Evolutionary conservation across 2,113 vertebrate species (phyloP).

Genomic region (Stegostoma tigrinum): DNA sequence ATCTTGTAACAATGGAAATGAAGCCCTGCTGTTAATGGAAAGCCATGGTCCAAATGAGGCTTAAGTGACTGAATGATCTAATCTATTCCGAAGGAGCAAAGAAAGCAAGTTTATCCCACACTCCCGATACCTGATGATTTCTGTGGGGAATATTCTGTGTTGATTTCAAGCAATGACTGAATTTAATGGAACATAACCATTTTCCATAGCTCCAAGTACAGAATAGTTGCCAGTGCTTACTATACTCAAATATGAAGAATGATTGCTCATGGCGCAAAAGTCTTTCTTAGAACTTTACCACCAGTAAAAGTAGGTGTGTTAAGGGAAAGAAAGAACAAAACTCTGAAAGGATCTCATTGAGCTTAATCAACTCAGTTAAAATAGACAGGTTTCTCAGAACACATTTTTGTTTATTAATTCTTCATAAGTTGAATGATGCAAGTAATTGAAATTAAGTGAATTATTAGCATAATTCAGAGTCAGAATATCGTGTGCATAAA

Average conservation of each 20-base stretch:
- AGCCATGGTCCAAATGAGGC: neutral
- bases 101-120: neutral
- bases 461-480: neutral
- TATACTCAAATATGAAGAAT: neutral
- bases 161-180: neutral
- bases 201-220: neutral
- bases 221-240: neutral
- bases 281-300: too few relatives aligned
- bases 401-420: neutral
- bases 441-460: neutral
- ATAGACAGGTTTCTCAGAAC: neutral
- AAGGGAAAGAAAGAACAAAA: neutral
- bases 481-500: neutral
- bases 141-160: neutral
- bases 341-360: neutral
- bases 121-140: neutral
- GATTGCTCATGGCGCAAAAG: too few relatives aligned
- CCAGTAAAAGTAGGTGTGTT: neutral
- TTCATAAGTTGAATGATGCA: neutral
- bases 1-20: neutral
- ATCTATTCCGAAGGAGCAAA: neutral
- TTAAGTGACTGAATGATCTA: neutral
- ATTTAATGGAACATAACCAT: neutral
- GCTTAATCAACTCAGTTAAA: neutral
- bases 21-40: neutral